Base-by-base conservation (phyloP, 2,888 invertebrate genomes). In the Dilophus febrilis region DNA sequence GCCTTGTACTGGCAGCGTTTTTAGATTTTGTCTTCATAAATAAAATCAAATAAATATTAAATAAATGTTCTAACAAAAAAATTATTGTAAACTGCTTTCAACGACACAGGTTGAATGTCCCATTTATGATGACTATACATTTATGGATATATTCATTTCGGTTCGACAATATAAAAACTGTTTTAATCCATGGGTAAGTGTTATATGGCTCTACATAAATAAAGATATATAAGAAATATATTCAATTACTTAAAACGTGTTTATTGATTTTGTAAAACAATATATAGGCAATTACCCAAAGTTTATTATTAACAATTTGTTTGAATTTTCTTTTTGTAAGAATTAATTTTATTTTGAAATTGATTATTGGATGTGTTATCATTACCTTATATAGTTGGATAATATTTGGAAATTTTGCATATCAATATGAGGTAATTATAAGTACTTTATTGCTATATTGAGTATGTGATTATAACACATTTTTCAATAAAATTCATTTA, bases 321-420 rank as follows among this genome's bases (percentile, higher is more conserved):
- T 71, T 82, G 53, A 78, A 77, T 47, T 87, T 86, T 50, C 64
- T 88, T 7, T 92, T 91, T 59, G 72, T 90, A 39, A 71, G 87
- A 51, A 79, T 91, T 18, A 83, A 86, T 47, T 83, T 84, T 51
- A 67, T 82, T 47, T 64, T 90, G 37, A 92, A 92, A 66, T 70
- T 87, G 50, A 50, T 74, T 1, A 69, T 83, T 37, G 82, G 80
- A 16, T 57, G 72, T 2, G 53, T 67, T 1, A 74, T 82, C 53
- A 71, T 80, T 0, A 50, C 62, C 1, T 66, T 75, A 44, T 87
- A 85, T 54, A 62, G 76, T 1, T 72, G 70, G 56, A 68, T 78
- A 37, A 74, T 85, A n/a, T 72, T 77, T 61, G 66, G 68, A 37
- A 63, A 72, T 27, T 73, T 71, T 49, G 63, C 61, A 3, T 53